Base-by-base conservation (phyloP, 1,140 invertebrate species). In the Leptinotarsa texana region DNA sequence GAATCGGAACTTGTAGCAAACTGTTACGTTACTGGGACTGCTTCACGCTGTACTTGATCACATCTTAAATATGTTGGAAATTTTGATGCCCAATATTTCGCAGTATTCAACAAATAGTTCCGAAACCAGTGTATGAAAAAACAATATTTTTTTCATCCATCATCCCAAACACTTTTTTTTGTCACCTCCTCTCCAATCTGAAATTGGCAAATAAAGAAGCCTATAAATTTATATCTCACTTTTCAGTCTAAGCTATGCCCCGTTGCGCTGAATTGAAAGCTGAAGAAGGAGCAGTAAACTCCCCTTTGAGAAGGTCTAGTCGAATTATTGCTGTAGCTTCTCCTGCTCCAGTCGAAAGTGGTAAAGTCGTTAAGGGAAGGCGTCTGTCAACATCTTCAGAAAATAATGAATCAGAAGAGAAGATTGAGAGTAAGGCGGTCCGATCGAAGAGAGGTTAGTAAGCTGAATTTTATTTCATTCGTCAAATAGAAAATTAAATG, bases 291-390 rank as follows among this genome's bases (percentile, higher is more conserved):
- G 24, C 5, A 13, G 22, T 57, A 27, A 62, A 42, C 15, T 63
- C 70, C 2, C 70, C 70, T 11, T 27, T 72, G 24, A 72, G 70
- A 72, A 62, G 70, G 15, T 72, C 70, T 33, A 61, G 70, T 63
- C 70, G 70, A 61, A 72, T 63, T 17, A 47, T 63, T 63, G 57
- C 70, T n/a, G 70, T 72, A 33, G n/a, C 17, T 22, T 63, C 70
- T 63, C 70, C 70, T 4, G 24, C n/a, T n/a, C 57, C 61, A 13
- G 48, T 61, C 0, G 62, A 63, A 63, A 4, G 22, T 15, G 33
- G 8, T 13, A 70, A 70, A 22, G 18, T 13, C 4, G 13, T 63
- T 27, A 72, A 63, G 63, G 62, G 24, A 47, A 71, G 69, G 22
- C 69, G 69, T 71, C 21, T 33, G 15, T 71, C 69, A 22, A 13